Evolutionary conservation across 92 coral and sea anemone species (phyloP).

Genomic region (Phenganax subtilis): DNA sequence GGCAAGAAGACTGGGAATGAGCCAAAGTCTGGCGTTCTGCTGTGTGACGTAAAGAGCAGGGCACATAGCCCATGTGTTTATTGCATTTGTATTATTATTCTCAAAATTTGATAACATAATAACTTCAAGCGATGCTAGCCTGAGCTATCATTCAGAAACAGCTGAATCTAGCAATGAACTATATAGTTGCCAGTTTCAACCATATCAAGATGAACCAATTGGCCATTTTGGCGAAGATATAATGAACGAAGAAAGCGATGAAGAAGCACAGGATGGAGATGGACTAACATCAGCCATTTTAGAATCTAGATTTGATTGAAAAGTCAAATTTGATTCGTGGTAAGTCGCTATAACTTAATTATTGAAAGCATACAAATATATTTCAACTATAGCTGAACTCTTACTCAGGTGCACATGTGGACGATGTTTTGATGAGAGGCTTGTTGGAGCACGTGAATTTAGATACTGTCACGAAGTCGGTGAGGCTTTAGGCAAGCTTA

Average conservation of each 20-base stretch:
- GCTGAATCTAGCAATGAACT: background rate
- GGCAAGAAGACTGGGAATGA: no score
- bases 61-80: no score
- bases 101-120: background rate
- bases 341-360: background rate
- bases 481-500: background rate
- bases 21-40: no score
- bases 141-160: background rate
- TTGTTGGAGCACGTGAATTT: background rate
- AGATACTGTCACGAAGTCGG: background rate
- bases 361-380: background rate
- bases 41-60: no score
- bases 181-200: conserved; percentile 1
- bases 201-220: conserved; percentile 4
- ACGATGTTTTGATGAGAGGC: background rate
- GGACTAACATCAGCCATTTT: conserved; percentile 3
- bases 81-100: background rate
- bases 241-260: conserved; percentile 2
- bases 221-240: conserved; percentile 2
- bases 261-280: background rate
- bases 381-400: background rate
- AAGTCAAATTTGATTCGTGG: conserved; percentile 7
- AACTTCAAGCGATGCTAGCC: background rate
- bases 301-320: background rate
- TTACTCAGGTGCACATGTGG: conserved; percentile 9